Percentiles rank a stretch among this genome's conserved stretches.
Evolutionary conservation across 2,113 vertebrate species (phyloP).

Genomic region (Chiloscyllium plagiosum): DNA sequence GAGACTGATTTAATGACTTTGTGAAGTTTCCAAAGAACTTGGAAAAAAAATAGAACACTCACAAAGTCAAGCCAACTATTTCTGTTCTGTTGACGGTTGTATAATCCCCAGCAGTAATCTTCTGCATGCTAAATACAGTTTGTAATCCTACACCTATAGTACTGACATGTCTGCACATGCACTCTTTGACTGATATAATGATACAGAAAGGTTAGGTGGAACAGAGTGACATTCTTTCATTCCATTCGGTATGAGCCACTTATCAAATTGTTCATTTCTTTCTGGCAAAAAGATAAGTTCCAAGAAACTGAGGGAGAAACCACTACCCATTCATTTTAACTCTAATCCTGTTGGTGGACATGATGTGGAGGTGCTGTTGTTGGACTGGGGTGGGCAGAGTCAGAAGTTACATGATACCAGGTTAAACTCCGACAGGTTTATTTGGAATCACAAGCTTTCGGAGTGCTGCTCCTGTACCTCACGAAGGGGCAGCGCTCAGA

Average conservation of each 20-base stretch:
- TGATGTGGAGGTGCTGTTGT: too few relatives aligned
- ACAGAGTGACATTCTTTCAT: conserved; percentile 31
- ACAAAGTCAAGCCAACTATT: conserved; percentile 25
- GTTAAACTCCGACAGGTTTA: too few relatives aligned
- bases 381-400: too few relatives aligned
- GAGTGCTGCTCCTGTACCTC: too few relatives aligned
- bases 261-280: conserved; percentile 19
- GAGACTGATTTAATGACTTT: not conserved
- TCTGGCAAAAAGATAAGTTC: conserved; percentile 23
- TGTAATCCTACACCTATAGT: conserved; percentile 31
- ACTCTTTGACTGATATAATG: conserved; percentile 32
- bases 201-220: conserved; percentile 31
- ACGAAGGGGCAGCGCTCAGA: too few relatives aligned
- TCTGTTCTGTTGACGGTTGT: not conserved
- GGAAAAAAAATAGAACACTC: not conserved
- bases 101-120: conserved; percentile 7
- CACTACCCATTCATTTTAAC: not conserved
- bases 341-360: not conserved
- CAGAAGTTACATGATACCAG: too few relatives aligned
- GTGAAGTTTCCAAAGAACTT: not conserved
- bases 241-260: not conserved
- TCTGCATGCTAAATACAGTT: not conserved
- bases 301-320: not conserved
- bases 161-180: conserved; percentile 36
- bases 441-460: too few relatives aligned